A percentile compares a stretch with the other conserved stretches of the same genome.
Conservation (phyloP, 2,797 vertebrate genomes). For the Melanotaenia trifasciata region DNA sequence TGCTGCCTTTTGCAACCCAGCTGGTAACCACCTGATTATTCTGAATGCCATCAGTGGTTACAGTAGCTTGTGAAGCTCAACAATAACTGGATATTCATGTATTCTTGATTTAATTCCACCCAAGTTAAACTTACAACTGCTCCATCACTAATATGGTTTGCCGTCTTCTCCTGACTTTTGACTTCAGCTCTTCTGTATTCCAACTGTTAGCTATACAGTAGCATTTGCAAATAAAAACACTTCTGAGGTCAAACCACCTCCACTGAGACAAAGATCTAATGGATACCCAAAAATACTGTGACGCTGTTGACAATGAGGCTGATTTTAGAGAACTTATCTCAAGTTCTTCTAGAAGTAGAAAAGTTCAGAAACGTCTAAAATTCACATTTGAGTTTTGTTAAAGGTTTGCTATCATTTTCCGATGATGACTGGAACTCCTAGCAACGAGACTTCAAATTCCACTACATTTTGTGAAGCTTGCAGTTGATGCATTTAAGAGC, state of each 20-base stretch:
- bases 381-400: background rate
- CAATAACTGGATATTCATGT: slow-evolving; percentile 23
- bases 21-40: slow-evolving; percentile 41
- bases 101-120: slow-evolving; percentile 30
- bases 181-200: slow-evolving; percentile 38
- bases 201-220: slow-evolving; percentile 35
- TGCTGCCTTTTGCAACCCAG: slow-evolving; percentile 35
- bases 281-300: slow-evolving; percentile 24
- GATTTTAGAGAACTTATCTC: slow-evolving; percentile 31
- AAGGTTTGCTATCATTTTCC: slow-evolving; percentile 13
- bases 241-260: slow-evolving; percentile 18
- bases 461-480: slow-evolving; percentile 19
- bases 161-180: slow-evolving; percentile 31
- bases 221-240: slow-evolving; percentile 46
- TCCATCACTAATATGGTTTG: slow-evolving; percentile 21
- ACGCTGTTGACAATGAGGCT: slow-evolving; percentile 22
- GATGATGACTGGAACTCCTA: slow-evolving; percentile 1
- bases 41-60: slow-evolving; percentile 33
- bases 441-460: slow-evolving; percentile 11
- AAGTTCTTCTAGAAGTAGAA: slow-evolving; percentile 8
- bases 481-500: slow-evolving; percentile 44
- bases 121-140: slow-evolving; percentile 2
- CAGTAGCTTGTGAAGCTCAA: slow-evolving; percentile 33
- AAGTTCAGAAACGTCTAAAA: background rate
- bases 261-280: slow-evolving; percentile 36